Base-by-base conservation (phyloP, 2,888 invertebrate genomes). In the Lasioglossum figueresi region DNA sequence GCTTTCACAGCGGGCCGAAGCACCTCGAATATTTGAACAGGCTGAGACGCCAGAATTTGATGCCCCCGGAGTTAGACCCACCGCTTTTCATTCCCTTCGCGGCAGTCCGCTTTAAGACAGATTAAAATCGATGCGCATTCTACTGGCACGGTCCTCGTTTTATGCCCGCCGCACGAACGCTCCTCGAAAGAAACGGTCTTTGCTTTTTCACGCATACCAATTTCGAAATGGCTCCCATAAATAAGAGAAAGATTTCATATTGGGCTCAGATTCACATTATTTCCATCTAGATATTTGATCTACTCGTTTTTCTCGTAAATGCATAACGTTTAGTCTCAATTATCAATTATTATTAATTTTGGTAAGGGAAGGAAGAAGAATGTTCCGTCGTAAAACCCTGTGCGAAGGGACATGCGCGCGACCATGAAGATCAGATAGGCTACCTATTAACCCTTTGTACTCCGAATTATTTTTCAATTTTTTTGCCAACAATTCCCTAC, bases 1-100 rank as follows among this genome's bases (percentile, higher is more conserved):
- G 34, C n/a, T 37, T 45, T 40, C 31, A 70, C 68, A n/a, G 40
- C 40, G 40, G 14, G 14, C 70, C 40, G 70, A 56, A 70, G 70
- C 37, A 40, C 70, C 40, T 40, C 70, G 70, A 70, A 70, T 70
- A 70, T 70, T 40, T 70, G 40, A 70, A 70, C 40, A 37, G 68
- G 70, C 70, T 40, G 70, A 70, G 40, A 70, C 70, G 70, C 70
- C 70, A 14, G 70, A 70, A 40, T 70, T 70, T 70, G n/a, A 40
- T 70, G 70, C 23, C 70, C 23, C 40, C n/a, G 14, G 4, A 16
- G 68, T 68, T 10, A 68, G 37, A 40, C n/a, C 40, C 68, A 12
- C 70, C n/a, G 14, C n/a, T n/a, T 70, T 70, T 70, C 40, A 70
- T 70, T 40, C 37, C n/a, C 40, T 12, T 40, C 40, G n/a, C n/a